These are phyloP conservation scores for Chaetops frenatus DNA, from an alignment of 2,113 vertebrate genomes.

Conservation along the genomic window DNA sequence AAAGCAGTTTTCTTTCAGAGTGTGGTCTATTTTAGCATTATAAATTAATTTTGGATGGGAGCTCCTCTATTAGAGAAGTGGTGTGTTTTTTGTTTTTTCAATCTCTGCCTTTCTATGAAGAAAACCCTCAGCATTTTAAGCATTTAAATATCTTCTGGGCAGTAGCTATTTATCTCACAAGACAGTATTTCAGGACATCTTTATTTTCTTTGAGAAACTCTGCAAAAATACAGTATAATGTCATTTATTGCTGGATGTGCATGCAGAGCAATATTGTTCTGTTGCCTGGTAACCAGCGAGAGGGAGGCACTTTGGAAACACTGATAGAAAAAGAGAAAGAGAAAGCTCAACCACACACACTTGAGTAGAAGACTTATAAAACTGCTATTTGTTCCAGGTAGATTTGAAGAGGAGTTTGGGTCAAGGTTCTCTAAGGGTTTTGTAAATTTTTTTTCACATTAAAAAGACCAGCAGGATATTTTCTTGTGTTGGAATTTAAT, in stretches of 20 bases:
- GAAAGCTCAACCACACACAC: conserved; percentile 33
- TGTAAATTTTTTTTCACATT: not conserved
- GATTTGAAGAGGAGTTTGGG: conserved; percentile 1
- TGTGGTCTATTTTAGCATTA: not conserved
- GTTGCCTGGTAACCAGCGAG: conserved; percentile 72
- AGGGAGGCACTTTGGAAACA: conserved; percentile 19
- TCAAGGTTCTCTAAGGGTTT: not conserved
- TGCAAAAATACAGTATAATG: conserved; percentile 62
- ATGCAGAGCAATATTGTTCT: conserved; percentile 51
- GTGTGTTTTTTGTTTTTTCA: not conserved
- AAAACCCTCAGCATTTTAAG: not conserved
- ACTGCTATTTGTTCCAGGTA: conserved; percentile 49
- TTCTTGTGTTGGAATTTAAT: not conserved
- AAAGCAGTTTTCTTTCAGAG: not conserved
- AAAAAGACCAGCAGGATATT: not conserved
- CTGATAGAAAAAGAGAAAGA: conserved; percentile 58
- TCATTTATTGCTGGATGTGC: conserved; percentile 58
- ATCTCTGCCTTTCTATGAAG: not conserved
- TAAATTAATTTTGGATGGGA: conserved; percentile 22
- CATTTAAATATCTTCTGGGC: conserved; percentile 4
- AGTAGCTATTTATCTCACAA: conserved; percentile 5
- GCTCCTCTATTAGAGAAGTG: not conserved
- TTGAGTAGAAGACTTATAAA: conserved; percentile 37
- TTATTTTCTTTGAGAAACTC: conserved; percentile 56
- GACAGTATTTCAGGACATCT: conserved; percentile 17